A percentile compares a stretch with the other conserved stretches of the same genome.
Evolutionary conservation across 2,888 invertebrate species (phyloP).

Genomic region (Drosophila nr. perissopoda): DNA sequence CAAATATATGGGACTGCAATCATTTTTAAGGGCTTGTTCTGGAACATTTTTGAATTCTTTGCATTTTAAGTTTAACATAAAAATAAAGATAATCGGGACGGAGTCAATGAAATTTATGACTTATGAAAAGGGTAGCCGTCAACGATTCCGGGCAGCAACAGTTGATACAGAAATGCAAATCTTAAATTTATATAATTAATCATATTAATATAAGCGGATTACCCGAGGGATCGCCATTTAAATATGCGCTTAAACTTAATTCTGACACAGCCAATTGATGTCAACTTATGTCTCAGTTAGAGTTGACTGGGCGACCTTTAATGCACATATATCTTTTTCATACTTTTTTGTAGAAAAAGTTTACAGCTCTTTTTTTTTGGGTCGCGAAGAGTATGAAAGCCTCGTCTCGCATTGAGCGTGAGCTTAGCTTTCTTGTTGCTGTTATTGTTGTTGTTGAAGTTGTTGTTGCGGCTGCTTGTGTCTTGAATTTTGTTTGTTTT

Average conservation of each 20-base stretch:
- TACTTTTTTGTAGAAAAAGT: slow-evolving; percentile 5
- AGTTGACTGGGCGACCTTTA: slow-evolving; percentile 25
- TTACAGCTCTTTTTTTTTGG: neutral
- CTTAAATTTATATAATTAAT: slow-evolving; percentile 54
- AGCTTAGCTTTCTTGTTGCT: slow-evolving; percentile 45
- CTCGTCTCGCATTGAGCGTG: slow-evolving; percentile 34
- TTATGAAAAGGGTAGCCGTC: slow-evolving; percentile 18
- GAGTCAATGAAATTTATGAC: slow-evolving; percentile 28
- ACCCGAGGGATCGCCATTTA: slow-evolving; percentile 36
- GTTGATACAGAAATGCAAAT: slow-evolving; percentile 37
- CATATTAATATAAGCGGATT: slow-evolving; percentile 58
- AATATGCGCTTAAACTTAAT: slow-evolving; percentile 43
- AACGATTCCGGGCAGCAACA: slow-evolving; percentile 16
- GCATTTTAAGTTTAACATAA: slow-evolving; percentile 16
- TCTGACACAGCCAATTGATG: slow-evolving; percentile 49
- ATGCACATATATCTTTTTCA: neutral
- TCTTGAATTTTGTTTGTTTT: slow-evolving; percentile 15
- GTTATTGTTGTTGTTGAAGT: slow-evolving; percentile 14
- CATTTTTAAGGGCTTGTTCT: neutral
- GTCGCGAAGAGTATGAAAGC: slow-evolving; percentile 49
- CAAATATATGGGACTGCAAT: neutral
- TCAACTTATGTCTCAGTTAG: slow-evolving; percentile 49
- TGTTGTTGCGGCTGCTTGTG: slow-evolving; percentile 5
- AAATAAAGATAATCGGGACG: neutral
- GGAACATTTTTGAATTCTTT: neutral